A percentile compares a stretch with the other conserved stretches of the same genome.
phyloP scores from a whole-genome alignment of 2,113 vertebrate genomes.

The Cnemophilus loriae region DNA sequence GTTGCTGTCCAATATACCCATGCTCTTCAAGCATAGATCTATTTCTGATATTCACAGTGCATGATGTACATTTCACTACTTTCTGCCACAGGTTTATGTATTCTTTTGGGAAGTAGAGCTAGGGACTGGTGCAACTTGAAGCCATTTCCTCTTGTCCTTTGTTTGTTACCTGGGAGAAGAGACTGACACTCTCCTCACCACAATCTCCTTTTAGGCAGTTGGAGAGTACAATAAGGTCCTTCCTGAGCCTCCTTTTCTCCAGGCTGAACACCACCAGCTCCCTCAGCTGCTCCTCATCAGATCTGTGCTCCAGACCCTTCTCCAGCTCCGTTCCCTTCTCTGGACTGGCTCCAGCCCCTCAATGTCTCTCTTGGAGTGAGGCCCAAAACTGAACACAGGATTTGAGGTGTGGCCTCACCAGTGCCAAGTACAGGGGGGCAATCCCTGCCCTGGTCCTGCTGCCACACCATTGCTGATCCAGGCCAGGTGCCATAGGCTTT shows the following conservation, averaged over 20 bases:
- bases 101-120: not conserved
- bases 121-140: not conserved
- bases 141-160: not conserved
- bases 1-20: not conserved
- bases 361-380: not conserved
- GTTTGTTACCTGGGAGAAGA: not conserved
- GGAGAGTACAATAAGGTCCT: not conserved
- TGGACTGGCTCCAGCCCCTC: not conserved
- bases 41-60: not conserved
- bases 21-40: not conserved
- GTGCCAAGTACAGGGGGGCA: fast-evolving
- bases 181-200: not conserved
- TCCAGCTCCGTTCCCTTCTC: fast-evolving
- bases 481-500: not conserved
- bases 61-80: not conserved
- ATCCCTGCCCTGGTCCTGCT: not conserved
- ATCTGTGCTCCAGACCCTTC: not conserved
- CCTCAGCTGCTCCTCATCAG: too few species aligned
- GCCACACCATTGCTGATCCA: not conserved
- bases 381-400: not conserved
- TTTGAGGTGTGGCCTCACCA: not conserved
- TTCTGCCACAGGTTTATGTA: not conserved
- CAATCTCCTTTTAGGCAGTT: not conserved
- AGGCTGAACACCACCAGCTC: not conserved
- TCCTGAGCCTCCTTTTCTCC: not conserved